Percentiles rank a stretch among this genome's conserved stretches.
Evolutionary conservation across 1,140 invertebrate species (phyloP).

Genomic region (Branchinecta lynchi): DNA sequence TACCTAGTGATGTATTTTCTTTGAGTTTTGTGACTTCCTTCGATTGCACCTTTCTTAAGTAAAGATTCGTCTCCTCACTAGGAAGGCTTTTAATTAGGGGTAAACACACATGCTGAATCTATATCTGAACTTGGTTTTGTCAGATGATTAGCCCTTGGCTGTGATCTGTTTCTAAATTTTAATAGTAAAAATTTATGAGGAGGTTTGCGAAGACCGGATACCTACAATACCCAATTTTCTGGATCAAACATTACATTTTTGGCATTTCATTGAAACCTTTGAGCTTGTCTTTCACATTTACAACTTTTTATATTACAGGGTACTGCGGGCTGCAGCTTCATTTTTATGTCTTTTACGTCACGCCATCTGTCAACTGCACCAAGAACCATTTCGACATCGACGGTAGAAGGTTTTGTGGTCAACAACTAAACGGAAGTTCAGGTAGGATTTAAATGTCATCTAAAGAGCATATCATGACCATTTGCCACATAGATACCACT

Average conservation of each 20-base stretch:
- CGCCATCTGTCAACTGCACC: slow-evolving; percentile 14
- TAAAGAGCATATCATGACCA: background rate
- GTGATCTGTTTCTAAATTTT: background rate
- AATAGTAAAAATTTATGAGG: background rate
- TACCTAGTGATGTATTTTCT: too few relatives aligned
- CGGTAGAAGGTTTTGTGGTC: slow-evolving; percentile 16
- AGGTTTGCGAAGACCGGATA: too few relatives aligned
- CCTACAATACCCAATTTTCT: too few relatives aligned
- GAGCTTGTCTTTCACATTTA: background rate
- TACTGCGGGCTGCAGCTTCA: slow-evolving; percentile 14
- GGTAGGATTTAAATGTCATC: slow-evolving; percentile 4
- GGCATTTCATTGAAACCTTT: background rate
- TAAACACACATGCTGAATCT: too few relatives aligned
- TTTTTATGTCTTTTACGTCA: slow-evolving; percentile 15
- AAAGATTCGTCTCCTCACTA: too few relatives aligned
- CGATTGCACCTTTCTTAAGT: too few relatives aligned
- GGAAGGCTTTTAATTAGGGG: too few relatives aligned
- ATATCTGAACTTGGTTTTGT: background rate
- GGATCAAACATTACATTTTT: too few relatives aligned
- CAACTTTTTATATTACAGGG: background rate
- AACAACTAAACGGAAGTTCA: slow-evolving; percentile 12
- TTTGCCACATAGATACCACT: background rate
- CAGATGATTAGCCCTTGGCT: background rate
- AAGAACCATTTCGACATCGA: slow-evolving; percentile 15
- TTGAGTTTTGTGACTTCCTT: too few relatives aligned